Percentiles rank a stretch among this genome's conserved stretches.
Evolutionary conservation across 2,888 invertebrate genomes (phyloP).

Genomic region (Lathronympha strigana): DNA sequence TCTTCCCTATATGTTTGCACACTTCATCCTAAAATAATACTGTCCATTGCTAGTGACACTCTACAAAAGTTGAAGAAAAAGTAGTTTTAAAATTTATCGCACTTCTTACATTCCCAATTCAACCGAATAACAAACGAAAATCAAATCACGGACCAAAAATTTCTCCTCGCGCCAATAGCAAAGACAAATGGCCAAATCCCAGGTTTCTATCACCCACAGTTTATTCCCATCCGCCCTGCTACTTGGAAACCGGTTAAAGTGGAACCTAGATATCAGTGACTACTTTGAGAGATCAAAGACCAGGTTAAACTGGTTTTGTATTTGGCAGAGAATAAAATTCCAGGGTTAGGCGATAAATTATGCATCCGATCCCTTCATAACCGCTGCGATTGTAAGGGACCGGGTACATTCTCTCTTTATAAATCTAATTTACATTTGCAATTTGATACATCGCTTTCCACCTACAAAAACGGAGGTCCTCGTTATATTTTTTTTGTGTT

Average conservation of each 20-base stretch:
- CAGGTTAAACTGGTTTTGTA: not conserved
- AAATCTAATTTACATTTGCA: not conserved
- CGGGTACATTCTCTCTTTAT: not conserved
- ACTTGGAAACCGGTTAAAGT: not conserved
- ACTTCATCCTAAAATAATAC: too few species aligned
- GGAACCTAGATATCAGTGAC: not conserved
- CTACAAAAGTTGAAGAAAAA: not conserved
- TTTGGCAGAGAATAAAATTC: not conserved
- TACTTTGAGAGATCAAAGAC: not conserved
- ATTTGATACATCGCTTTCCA: too few species aligned
- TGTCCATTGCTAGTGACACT: too few species aligned
- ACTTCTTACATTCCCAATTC: not conserved
- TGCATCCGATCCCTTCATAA: conserved; percentile 39
- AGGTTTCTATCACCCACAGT: conserved; percentile 37
- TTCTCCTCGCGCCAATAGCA: conserved; percentile 30
- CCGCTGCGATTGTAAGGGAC: conserved; percentile 39
- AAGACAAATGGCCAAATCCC: conserved; percentile 37
- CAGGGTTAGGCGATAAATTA: conserved; percentile 37
- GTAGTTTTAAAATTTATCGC: not conserved
- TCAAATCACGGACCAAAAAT: conserved; percentile 12
- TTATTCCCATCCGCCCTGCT: not conserved
- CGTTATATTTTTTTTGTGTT: too few species aligned
- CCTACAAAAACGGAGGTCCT: too few species aligned
- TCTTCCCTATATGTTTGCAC: too few species aligned
- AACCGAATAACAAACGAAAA: conserved; percentile 19